Evolutionary conservation across 2,113 vertebrate genomes (phyloP).

Genomic region (Lichenostomus cassidix): DNA sequence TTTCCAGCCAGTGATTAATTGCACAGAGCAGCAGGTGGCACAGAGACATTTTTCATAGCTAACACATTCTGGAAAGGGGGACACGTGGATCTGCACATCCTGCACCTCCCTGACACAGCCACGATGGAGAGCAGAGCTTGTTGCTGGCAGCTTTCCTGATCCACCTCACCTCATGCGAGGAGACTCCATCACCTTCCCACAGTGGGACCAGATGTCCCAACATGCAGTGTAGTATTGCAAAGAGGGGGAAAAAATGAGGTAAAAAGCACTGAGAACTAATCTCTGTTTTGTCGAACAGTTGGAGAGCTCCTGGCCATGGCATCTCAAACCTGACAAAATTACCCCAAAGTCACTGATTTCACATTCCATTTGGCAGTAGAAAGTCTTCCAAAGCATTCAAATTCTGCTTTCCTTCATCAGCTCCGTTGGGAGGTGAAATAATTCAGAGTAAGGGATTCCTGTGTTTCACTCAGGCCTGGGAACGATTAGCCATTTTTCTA

Average conservation of each 20-base stretch:
- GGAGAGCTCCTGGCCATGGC: conserved; percentile 38
- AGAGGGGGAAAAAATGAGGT: not conserved
- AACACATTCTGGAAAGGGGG: not conserved
- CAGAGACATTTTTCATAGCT: not conserved
- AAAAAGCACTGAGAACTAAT: conserved; percentile 43
- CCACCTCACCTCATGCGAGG: not conserved
- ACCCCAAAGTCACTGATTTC: conserved; percentile 39
- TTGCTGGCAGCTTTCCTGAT: conserved; percentile 57
- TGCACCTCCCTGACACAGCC: not conserved
- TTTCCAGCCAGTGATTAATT: conserved; percentile 27
- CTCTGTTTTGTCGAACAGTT: conserved; percentile 51
- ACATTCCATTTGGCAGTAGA: conserved; percentile 35
- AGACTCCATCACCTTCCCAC: conserved; percentile 53
- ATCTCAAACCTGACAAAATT: conserved; percentile 26
- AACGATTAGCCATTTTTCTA: not conserved
- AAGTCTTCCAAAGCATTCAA: conserved; percentile 21
- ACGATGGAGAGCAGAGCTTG: conserved; percentile 2
- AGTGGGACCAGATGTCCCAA: conserved; percentile 63
- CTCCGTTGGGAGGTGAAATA: conserved; percentile 20
- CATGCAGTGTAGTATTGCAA: not conserved
- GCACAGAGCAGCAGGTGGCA: conserved; percentile 9
- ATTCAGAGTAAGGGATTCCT: not conserved
- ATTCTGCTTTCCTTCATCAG: conserved; percentile 22
- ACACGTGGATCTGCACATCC: not conserved
- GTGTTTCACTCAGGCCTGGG: not conserved